phyloP scores from a whole-genome alignment of 92 coral and sea anemone species.

The Metridium senile region DNA sequence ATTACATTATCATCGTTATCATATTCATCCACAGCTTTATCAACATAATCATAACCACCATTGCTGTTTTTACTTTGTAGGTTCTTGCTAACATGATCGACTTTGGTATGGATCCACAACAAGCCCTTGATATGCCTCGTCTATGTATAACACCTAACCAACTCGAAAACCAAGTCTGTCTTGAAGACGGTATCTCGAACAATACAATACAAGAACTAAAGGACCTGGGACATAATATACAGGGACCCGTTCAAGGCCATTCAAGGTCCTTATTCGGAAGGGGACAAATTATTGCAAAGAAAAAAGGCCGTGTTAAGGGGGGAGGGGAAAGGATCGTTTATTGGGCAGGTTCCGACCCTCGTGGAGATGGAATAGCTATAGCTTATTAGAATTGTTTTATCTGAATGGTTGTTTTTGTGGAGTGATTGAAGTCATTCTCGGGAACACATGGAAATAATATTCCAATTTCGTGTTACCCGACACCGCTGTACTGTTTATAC shows the following conservation, averaged over 20 bases:
- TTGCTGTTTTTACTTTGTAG: constrained; percentile 33
- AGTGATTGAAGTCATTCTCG: background rate
- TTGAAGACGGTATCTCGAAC: constrained; percentile 85
- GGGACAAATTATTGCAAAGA: constrained; percentile 83
- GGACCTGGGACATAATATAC: constrained; percentile 70
- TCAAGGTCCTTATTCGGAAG: constrained; percentile 73
- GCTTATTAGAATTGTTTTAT: constrained; percentile 54
- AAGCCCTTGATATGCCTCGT: constrained; percentile 93
- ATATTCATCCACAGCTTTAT: background rate
- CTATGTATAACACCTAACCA: constrained; percentile 51
- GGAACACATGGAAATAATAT: too few species aligned
- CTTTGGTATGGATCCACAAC: constrained; percentile 96
- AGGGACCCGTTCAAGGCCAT: constrained; percentile 68
- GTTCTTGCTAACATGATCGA: constrained; percentile 94
- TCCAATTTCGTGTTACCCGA: too few species aligned
- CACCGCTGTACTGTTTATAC: too few species aligned
- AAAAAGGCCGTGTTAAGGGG: constrained; percentile 41
- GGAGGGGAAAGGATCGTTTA: constrained; percentile 65
- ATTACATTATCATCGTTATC: background rate
- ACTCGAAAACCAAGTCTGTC: constrained; percentile 45
- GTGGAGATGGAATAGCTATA: constrained; percentile 91
- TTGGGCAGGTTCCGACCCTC: constrained; percentile 99
- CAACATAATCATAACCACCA: background rate
- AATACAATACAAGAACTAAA: constrained; percentile 44
- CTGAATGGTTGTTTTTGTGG: background rate